Percentiles rank a stretch among this genome's conserved stretches.
Conservation (phyloP, 2,888 invertebrate genomes). For the Pelosia muscerda region DNA sequence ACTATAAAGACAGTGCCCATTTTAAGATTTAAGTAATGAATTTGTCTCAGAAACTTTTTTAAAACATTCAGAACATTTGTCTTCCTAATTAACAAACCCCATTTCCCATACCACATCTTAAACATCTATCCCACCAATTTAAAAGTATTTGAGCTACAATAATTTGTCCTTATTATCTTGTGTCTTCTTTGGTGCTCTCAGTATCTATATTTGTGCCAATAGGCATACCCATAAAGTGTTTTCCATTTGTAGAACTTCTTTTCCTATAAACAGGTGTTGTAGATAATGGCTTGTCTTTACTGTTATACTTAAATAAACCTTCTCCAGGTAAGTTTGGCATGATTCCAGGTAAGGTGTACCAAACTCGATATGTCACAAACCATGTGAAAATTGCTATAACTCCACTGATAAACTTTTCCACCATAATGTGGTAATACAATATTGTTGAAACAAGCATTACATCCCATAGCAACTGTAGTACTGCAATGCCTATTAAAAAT, state of each 20-base stretch:
- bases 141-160: neutral
- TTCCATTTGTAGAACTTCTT: slow-evolving; percentile 82
- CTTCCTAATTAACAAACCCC: neutral
- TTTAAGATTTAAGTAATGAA: neutral
- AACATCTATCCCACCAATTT: slow-evolving; percentile 14
- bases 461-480: slow-evolving; percentile 96
- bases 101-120: slow-evolving; percentile 17
- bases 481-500: slow-evolving; percentile 92
- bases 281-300: slow-evolving; percentile 80
- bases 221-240: slow-evolving; percentile 94
- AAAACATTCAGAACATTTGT: neutral
- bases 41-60: neutral
- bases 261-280: slow-evolving; percentile 71
- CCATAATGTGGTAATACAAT: slow-evolving; percentile 98
- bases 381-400: slow-evolving; percentile 95
- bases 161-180: slow-evolving; percentile 57
- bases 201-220: slow-evolving; percentile 83
- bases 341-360: slow-evolving; percentile 89
- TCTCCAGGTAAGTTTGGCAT: slow-evolving; percentile 92
- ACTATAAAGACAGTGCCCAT: neutral
- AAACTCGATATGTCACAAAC: slow-evolving; percentile 95
- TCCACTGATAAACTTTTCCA: slow-evolving; percentile 97
- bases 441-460: slow-evolving; percentile 97
- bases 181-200: slow-evolving; percentile 69
- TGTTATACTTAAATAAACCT: slow-evolving; percentile 92